phyloP scores from a whole-genome alignment of 2,888 invertebrate species.

The Megalurothrips usitatus region DNA sequence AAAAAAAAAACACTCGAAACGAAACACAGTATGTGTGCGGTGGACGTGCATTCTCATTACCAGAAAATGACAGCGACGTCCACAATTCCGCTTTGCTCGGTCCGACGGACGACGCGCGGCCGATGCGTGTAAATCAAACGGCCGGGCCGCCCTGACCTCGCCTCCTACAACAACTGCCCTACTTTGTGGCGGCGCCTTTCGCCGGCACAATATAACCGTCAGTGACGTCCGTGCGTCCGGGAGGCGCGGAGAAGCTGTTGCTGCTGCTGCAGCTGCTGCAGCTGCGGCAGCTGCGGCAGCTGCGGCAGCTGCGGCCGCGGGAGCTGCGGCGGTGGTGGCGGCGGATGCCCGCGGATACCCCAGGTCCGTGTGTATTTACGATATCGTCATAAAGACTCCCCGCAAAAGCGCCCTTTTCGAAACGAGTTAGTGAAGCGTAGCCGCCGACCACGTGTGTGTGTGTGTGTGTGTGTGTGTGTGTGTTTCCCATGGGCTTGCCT shows the following conservation, averaged over 20 bases:
- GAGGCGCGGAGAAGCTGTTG: neutral
- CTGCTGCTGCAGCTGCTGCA: neutral
- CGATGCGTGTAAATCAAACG: no score
- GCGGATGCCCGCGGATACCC: neutral
- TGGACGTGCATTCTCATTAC: no score
- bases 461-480: no score
- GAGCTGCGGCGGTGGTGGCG: neutral
- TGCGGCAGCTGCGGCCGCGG: neutral
- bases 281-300: neutral
- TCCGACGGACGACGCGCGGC: no score
- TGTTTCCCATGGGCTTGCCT: neutral
- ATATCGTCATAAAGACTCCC: neutral
- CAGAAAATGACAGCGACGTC: no score
- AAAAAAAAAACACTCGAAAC: no score
- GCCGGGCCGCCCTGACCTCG: no score
- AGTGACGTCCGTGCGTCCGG: neutral
- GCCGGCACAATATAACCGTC: neutral
- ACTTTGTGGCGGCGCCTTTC: neutral
- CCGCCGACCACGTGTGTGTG: no score
- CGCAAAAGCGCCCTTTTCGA: neutral
- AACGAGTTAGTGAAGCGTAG: neutral
- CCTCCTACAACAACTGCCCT: neutral
- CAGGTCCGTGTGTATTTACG: neutral
- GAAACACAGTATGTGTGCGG: no score
- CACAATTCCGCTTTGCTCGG: no score